These are phyloP conservation scores for Melanostoma mellinum DNA, from an alignment of 2,888 invertebrate genomes.

Conservation along the genomic window DNA sequence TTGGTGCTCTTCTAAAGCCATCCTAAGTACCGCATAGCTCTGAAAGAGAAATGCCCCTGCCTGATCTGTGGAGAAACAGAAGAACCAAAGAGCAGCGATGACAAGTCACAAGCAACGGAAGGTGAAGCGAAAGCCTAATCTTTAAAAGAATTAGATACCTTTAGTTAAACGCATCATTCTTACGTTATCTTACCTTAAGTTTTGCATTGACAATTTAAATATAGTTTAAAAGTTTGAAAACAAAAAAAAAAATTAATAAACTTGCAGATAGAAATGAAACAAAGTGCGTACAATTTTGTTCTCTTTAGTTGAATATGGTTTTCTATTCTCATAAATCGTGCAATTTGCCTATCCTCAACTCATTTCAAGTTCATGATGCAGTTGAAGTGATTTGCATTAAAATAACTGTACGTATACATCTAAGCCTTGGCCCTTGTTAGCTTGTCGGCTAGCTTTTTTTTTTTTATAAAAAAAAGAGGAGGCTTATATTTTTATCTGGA, in stretches of 20 bases:
- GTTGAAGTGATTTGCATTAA: too few relatives aligned
- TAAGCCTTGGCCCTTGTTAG: too few relatives aligned
- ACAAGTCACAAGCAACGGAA: conserved; percentile 80
- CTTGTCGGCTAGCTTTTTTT: too few relatives aligned
- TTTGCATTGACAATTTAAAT: conserved; percentile 41
- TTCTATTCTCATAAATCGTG: too few relatives aligned
- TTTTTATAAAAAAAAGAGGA: too few relatives aligned
- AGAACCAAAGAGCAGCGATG: conserved; percentile 79
- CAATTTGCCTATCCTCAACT: too few relatives aligned
- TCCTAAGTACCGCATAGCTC: conserved; percentile 85
- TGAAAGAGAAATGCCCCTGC: conserved; percentile 86
- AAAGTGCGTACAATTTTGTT: too few relatives aligned
- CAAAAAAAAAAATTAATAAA: conserved; percentile 3
- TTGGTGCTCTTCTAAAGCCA: conserved; percentile 80
- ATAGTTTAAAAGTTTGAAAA: conserved; percentile 2
- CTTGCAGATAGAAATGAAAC: too few relatives aligned
- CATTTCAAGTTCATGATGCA: too few relatives aligned
- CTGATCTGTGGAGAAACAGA: conserved; percentile 81
- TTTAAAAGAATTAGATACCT: not conserved
- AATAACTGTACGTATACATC: too few relatives aligned
- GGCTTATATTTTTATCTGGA: too few relatives aligned
- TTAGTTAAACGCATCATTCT: conserved; percentile 49
- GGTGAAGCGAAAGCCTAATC: conserved; percentile 80
- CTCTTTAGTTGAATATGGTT: too few relatives aligned
- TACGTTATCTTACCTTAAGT: conserved; percentile 31